Evolutionary conservation across 2,797 vertebrate species (phyloP).

Genomic region (Cichlasoma orientale): DNA sequence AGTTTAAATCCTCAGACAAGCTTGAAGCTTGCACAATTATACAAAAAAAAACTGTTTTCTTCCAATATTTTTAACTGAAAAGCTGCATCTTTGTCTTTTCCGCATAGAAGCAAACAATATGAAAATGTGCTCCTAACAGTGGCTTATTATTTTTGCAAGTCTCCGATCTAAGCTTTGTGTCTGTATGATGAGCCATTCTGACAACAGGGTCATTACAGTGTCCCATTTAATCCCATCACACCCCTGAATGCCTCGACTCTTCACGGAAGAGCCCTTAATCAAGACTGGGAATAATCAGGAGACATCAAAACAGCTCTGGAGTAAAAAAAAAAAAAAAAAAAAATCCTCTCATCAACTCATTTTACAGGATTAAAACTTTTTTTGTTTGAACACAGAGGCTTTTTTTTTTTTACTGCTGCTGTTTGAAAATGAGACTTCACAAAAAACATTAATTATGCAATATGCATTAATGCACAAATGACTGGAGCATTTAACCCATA

Average conservation of each 20-base stretch:
- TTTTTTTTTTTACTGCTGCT: slow-evolving; percentile 10
- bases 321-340: slow-evolving; percentile 19
- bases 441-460: slow-evolving; percentile 79
- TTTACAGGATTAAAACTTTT: slow-evolving; percentile 33
- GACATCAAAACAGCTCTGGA: slow-evolving; percentile 63
- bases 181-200: slow-evolving; percentile 70
- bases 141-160: slow-evolving; percentile 29
- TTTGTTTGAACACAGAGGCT: slow-evolving; percentile 22
- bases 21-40: background rate
- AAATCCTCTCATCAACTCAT: slow-evolving; percentile 67
- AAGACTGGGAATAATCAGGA: slow-evolving; percentile 71
- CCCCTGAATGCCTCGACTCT: slow-evolving; percentile 67
- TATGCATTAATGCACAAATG: slow-evolving; percentile 77
- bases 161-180: slow-evolving; percentile 64
- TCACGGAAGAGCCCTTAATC: slow-evolving; percentile 67
- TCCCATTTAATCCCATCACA: slow-evolving; percentile 77
- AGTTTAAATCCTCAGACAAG: background rate
- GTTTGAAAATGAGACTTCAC: slow-evolving; percentile 52
- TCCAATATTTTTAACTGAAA: background rate
- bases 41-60: background rate
- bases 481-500: slow-evolving; percentile 80
- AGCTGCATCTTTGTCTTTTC: background rate
- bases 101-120: background rate
- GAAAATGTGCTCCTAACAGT: slow-evolving; percentile 12
- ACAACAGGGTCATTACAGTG: slow-evolving; percentile 78